These are phyloP conservation scores for Nicator chloris DNA, from an alignment of 2,113 vertebrate species.

Conservation along the genomic window DNA sequence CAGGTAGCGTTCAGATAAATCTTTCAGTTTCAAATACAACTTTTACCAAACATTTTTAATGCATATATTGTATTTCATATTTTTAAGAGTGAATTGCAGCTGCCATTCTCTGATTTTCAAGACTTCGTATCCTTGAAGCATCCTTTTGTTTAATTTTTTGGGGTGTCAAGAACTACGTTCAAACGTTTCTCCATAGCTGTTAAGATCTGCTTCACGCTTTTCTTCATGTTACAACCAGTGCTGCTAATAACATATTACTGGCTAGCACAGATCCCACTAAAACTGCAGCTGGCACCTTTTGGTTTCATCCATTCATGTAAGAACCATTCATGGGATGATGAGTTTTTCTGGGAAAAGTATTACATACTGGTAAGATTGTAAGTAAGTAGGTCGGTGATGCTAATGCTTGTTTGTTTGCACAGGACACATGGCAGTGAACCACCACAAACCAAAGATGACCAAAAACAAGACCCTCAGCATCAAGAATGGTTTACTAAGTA, in stretches of 20 bases:
- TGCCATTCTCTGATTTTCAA: neutral
- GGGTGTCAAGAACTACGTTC: neutral
- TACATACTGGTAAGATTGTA: neutral
- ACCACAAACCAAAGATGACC: conserved; percentile 69
- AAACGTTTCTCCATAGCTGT: neutral
- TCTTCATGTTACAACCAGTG: neutral
- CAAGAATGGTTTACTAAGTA: conserved; percentile 98
- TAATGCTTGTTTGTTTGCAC: conserved; percentile 52
- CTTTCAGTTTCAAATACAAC: neutral
- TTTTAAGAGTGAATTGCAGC: neutral
- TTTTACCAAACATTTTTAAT: neutral
- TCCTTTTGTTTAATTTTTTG: neutral
- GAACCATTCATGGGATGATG: neutral
- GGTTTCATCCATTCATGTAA: neutral
- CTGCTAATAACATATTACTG: too few species aligned
- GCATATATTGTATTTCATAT: neutral
- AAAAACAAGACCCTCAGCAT: conserved; percentile 76
- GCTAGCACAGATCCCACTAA: neutral
- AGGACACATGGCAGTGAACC: conserved; percentile 80
- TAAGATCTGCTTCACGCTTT: neutral
- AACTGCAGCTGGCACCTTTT: neutral
- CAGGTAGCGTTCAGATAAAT: neutral
- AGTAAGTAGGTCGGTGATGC: neutral
- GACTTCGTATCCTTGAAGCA: neutral
- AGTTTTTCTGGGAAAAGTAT: neutral